Base-by-base conservation (phyloP, 2,888 invertebrate genomes). In the Dione vanillae region DNA sequence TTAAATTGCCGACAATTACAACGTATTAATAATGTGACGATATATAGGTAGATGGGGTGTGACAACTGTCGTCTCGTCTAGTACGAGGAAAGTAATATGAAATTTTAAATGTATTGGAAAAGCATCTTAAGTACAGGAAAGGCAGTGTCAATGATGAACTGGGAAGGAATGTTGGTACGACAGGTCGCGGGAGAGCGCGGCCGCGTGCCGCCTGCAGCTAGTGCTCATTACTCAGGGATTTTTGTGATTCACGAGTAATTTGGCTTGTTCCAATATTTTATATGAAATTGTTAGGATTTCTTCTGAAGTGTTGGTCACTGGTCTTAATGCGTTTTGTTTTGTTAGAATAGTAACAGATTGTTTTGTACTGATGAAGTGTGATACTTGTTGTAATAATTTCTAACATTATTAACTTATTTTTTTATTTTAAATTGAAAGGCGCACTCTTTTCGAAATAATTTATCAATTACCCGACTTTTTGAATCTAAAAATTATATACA, bases 161-260 rank as follows among this genome's bases (percentile, higher is more conserved):
- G 5, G 11, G 14, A 27, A 47, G 47, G 70, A 67, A 67, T 70
- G 68, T 54, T 67, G 54, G 56, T 66, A n/a, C 58, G 65, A 43
- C 11, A 14, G 54, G 35, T 12, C 12, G 66, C 56, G 65, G 47
- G 47, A 37, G 47, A 1, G 20, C 40, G 14, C 45, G 45, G 45
- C n/a, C 14, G n/a, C 70, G 61, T 59, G 40, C 35, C 52, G 61
- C 58, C 43, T 20, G 11, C 43, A 2, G 14, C 49, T 14, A 27
- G 12, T 58, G 12, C 58, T 49, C 68, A 12, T 70, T 72, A 66
- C 72, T 69, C 71, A 68, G 43, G 45, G 37, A 72, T 70, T 70
- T 64, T 67, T 67, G 72, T 72, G 72, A 72, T 70, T 72, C 69
- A 72, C 58, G 67, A 67, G 58, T 59, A 56, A 62, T 67, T 61